A percentile compares a stretch with the other conserved stretches of the same genome.
These are phyloP conservation scores for Ceratotherium simum DNA, from an alignment of 2,113 vertebrate species.

Conservation along the genomic window DNA sequence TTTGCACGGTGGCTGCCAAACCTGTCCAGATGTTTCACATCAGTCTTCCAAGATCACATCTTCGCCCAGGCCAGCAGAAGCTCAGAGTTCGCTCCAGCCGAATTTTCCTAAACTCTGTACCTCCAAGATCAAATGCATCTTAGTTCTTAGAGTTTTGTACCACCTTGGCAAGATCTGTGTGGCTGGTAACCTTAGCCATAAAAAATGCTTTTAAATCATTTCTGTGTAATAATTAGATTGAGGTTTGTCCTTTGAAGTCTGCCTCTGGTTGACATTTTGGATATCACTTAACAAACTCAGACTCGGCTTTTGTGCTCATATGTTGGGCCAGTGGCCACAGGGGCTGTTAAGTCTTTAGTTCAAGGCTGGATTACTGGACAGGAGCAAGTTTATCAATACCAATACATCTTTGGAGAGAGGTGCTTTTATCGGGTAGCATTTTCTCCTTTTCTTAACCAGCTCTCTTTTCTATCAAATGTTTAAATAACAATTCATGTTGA, in stretches of 20 bases:
- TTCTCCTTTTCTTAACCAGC: slow-evolving; percentile 50
- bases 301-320: background rate
- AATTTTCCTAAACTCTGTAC: slow-evolving; percentile 14
- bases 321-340: background rate
- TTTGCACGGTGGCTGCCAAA: slow-evolving; percentile 19
- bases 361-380: background rate
- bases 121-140: slow-evolving; percentile 25
- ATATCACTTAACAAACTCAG: slow-evolving; percentile 52
- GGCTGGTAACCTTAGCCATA: slow-evolving; percentile 23
- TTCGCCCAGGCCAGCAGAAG: background rate
- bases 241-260: slow-evolving; percentile 62
- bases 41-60: slow-evolving; percentile 24
- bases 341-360: slow-evolving; percentile 30
- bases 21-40: slow-evolving; percentile 56
- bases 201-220: slow-evolving; percentile 57
- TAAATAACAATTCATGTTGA: background rate
- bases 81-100: background rate
- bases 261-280: slow-evolving; percentile 27
- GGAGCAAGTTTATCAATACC: background rate
- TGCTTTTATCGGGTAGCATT: slow-evolving; percentile 16
- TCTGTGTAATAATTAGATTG: slow-evolving; percentile 53
- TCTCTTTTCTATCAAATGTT: slow-evolving; percentile 5
- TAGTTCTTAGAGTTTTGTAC: slow-evolving; percentile 11
- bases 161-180: slow-evolving; percentile 31
- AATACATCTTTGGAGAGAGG: slow-evolving; percentile 29